Evolutionary conservation across 2,888 invertebrate genomes (phyloP).

Genomic region (Sturmia bella): DNA sequence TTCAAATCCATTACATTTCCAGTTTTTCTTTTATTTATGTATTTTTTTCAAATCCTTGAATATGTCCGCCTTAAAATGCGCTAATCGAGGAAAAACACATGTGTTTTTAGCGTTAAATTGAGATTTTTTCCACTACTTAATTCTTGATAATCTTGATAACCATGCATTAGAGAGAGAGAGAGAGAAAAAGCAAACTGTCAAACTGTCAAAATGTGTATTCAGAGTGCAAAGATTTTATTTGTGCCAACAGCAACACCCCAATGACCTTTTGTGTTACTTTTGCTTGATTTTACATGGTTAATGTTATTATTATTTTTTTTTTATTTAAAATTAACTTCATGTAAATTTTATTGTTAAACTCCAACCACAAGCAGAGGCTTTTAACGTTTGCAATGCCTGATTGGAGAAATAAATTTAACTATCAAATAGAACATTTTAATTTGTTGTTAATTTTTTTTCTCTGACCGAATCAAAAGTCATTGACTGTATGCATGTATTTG

Average conservation of each 20-base stretch:
- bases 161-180: slow-evolving; percentile 19
- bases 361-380: slow-evolving; percentile 49
- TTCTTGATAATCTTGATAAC: slow-evolving; percentile 1
- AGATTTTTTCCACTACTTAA: slow-evolving; percentile 24
- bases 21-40: neutral
- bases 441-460: slow-evolving; percentile 36
- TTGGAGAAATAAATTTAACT: slow-evolving; percentile 11
- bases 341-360: slow-evolving; percentile 38
- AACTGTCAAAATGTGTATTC: slow-evolving; percentile 57
- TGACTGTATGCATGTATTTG: slow-evolving; percentile 58
- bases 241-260: slow-evolving; percentile 48
- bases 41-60: slow-evolving; percentile 59
- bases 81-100: slow-evolving; percentile 34
- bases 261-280: slow-evolving; percentile 68
- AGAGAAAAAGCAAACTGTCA: slow-evolving; percentile 39
- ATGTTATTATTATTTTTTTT: neutral
- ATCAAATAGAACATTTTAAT: slow-evolving; percentile 49
- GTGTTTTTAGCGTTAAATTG: slow-evolving; percentile 5
- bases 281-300: neutral
- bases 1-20: slow-evolving; percentile 30
- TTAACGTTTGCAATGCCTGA: slow-evolving; percentile 14
- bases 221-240: slow-evolving; percentile 39
- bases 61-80: slow-evolving; percentile 61
- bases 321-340: slow-evolving; percentile 25
- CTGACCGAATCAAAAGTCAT: slow-evolving; percentile 55